A percentile compares a stretch with the other conserved stretches of the same genome.
These are phyloP conservation scores for Apteryx mantelli DNA, from an alignment of 2,113 vertebrate genomes.

Conservation along the genomic window DNA sequence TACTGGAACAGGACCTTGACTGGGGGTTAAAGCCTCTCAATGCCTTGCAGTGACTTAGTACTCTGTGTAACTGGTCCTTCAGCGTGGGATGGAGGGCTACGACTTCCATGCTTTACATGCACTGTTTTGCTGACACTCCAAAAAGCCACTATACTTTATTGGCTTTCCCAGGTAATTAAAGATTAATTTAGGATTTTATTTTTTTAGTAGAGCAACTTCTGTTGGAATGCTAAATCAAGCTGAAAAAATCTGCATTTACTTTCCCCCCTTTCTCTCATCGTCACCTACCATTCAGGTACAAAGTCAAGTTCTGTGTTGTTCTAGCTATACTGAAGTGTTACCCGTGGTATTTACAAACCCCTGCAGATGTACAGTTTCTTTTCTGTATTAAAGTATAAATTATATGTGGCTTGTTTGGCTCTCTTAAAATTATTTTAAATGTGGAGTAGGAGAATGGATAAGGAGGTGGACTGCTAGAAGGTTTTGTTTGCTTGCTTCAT, in stretches of 20 bases:
- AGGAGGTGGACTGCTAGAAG: background rate
- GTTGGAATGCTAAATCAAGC: background rate
- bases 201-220: background rate
- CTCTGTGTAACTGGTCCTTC: background rate
- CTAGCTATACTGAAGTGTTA: conserved; percentile 35
- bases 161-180: background rate
- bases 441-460: background rate
- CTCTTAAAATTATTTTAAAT: background rate
- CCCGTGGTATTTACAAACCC: conserved; percentile 62
- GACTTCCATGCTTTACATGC: background rate
- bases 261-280: background rate
- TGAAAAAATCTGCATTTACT: background rate
- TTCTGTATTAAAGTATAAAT: conserved; percentile 74
- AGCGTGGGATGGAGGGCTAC: background rate
- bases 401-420: background rate
- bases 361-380: conserved; percentile 56
- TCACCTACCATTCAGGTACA: conserved; percentile 9
- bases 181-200: background rate
- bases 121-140: background rate
- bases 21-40: background rate
- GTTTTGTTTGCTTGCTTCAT: background rate
- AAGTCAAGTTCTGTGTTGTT: conserved; percentile 30
- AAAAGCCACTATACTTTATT: background rate
- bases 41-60: background rate
- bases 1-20: background rate